Conservation (phyloP, 2,113 vertebrate genomes). For the Spea multiplicata region DNA sequence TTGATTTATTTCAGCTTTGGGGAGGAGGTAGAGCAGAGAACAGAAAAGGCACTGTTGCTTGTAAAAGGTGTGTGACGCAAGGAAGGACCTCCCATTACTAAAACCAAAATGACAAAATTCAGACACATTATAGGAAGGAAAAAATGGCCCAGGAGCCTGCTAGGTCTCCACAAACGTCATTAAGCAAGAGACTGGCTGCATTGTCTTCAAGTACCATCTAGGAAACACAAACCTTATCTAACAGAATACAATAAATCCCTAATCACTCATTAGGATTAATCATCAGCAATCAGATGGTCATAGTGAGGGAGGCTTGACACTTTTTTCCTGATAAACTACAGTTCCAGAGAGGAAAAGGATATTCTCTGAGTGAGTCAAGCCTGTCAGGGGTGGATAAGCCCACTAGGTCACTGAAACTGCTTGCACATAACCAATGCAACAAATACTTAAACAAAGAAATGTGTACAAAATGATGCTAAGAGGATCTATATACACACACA, state of each 20-base stretch:
- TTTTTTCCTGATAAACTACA: conserved; percentile 51
- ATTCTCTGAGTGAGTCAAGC: conserved; percentile 54
- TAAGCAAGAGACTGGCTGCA: conserved; percentile 49
- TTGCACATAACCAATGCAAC: too few relatives aligned
- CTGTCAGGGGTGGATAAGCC: conserved; percentile 49
- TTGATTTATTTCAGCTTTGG: conserved; percentile 97
- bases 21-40: conserved; percentile 70
- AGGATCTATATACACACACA: too few relatives aligned
- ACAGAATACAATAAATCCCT: conserved; percentile 72
- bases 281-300: conserved; percentile 70
- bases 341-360: conserved; percentile 58
- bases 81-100: conserved; percentile 65
- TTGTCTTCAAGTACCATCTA: conserved; percentile 64
- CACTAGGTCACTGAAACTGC: conserved; percentile 20
- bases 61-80: conserved; percentile 65
- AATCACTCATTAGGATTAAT: conserved; percentile 70
- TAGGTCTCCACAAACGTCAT: conserved; percentile 49
- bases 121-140: conserved; percentile 57
- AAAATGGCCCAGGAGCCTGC: conserved; percentile 46
- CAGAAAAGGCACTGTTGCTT: conserved; percentile 81
- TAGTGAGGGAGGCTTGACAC: conserved; percentile 55
- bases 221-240: conserved; percentile 68
- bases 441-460: too few relatives aligned
- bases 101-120: conserved; percentile 62
- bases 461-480: too few relatives aligned